phyloP scores from a whole-genome alignment of 1,140 invertebrate species.

The Hirudo medicinalis region DNA sequence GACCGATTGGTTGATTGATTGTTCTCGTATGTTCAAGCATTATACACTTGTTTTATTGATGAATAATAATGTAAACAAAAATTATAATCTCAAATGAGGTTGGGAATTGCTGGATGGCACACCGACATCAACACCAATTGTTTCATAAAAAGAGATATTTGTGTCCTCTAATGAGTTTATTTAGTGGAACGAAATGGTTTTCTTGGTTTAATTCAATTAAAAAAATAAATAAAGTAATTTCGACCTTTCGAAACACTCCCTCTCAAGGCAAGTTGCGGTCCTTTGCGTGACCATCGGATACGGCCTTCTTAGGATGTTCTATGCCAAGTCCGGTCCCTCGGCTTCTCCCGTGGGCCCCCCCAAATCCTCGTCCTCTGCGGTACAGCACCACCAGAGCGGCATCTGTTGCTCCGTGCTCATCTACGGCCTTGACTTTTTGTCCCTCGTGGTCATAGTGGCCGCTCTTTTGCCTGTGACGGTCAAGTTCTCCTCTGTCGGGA shows the following conservation, averaged over 20 bases:
- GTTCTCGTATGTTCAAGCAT: no score
- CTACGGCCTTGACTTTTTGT: conserved; percentile 13
- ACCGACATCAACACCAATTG: not conserved
- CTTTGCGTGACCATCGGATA: conserved; percentile 11
- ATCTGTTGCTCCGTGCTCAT: conserved; percentile 5
- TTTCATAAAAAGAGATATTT: not conserved
- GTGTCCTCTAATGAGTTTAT: not conserved
- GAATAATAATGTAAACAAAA: no score
- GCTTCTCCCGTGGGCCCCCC: not conserved
- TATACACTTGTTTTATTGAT: no score
- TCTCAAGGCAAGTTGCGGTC: conserved; percentile 10
- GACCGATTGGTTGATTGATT: no score
- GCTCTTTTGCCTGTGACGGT: conserved; percentile 10
- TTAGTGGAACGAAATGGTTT: no score
- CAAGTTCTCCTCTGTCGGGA: conserved; percentile 7
- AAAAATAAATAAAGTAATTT: no score
- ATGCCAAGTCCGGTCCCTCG: conserved; percentile 14
- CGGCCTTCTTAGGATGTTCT: conserved; percentile 14
- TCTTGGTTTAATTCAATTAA: not conserved
- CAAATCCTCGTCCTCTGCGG: not conserved
- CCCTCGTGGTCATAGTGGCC: not conserved
- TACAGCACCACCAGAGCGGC: not conserved
- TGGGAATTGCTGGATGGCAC: no score
- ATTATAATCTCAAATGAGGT: no score
- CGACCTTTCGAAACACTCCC: not conserved